These are phyloP conservation scores for Cyphomyrus discorhynchus DNA, from an alignment of 2,113 vertebrate species.

Conservation along the genomic window DNA sequence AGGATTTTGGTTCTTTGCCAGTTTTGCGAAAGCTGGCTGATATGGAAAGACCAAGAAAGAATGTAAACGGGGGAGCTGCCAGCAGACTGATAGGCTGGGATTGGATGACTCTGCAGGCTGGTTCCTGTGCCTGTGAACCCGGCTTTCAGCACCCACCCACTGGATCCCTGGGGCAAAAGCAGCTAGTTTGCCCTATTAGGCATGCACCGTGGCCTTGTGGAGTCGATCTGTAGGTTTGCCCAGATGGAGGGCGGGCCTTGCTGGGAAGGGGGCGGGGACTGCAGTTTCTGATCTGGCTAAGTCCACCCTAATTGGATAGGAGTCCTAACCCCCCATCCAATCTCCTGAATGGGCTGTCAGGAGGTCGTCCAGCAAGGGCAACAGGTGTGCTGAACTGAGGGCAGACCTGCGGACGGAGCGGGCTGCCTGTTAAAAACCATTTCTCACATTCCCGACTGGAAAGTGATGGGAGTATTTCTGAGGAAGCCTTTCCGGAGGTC, in stretches of 20 bases:
- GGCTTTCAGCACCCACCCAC: neutral
- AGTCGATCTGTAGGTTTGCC: neutral
- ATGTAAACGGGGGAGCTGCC: neutral
- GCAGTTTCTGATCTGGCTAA: neutral
- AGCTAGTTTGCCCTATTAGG: neutral
- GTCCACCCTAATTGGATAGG: slow-evolving; percentile 20
- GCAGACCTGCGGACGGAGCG: neutral
- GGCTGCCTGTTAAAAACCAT: neutral
- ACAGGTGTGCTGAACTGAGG: slow-evolving; percentile 12
- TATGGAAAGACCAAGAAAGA: neutral
- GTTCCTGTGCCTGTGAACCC: neutral
- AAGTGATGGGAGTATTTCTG: neutral
- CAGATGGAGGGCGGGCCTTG: neutral
- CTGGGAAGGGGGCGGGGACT: neutral
- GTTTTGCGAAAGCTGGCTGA: neutral
- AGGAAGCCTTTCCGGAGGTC: slow-evolving; percentile 6
- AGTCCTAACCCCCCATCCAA: neutral
- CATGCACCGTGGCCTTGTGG: neutral
- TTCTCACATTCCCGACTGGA: neutral
- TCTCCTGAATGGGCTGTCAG: slow-evolving; percentile 1
- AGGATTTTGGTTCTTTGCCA: neutral
- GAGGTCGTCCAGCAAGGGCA: slow-evolving; percentile 17
- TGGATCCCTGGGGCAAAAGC: neutral
- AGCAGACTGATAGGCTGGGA: neutral
- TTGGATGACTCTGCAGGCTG: neutral